Base-by-base conservation (phyloP, 2,797 vertebrate genomes). In the Protonibea diacanthus region DNA sequence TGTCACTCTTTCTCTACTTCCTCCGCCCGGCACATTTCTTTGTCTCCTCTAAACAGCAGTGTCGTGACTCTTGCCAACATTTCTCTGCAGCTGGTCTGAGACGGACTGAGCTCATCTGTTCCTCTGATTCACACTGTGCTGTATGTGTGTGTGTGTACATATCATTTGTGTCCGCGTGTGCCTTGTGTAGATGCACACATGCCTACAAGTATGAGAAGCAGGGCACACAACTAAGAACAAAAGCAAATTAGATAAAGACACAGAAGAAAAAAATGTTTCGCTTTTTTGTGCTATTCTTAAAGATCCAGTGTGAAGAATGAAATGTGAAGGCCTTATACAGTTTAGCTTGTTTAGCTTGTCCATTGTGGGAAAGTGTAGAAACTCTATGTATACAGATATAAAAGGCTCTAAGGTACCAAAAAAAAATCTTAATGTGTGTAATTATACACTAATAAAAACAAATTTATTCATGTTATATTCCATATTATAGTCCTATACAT, bases 51-150 rank as follows among this genome's bases (percentile, higher is more conserved):
- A 68, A 70, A 71, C 80, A 87, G 88, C 76, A 74, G 75, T 6
- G 71, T 76, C n/a, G 27, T 14, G 25, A 72, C 63, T 86, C 82
- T 53, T 80, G 87, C 89, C 90, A 91, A 83, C 78, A 80, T 87
- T 81, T 89, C 71, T 76, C 78, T 88, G 86, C 87, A 90, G 91
- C 90, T 91, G 90, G 87, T 70, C 78, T 33, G 79, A 86, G 76
- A 89, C 88, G 90, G 76, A 89, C 88, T 91, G 89, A 77, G 76
- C 80, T 93, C 85, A 88, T 93, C 86, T 91, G 87, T 90, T 86
- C 59, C 25, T 81, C 79, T 84, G 81, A 82, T 87, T 83, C 82
- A 74, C 66, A 44, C 59, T 72, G 70, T 27, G 21, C 52, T 42
- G 42, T 63, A 21, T 66, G 48, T 64, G 66, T 27, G 25, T 27